Percentiles rank a stretch among this genome's conserved stretches.
Conservation (phyloP, 2,888 invertebrate genomes). For the Andrena bicolor region DNA sequence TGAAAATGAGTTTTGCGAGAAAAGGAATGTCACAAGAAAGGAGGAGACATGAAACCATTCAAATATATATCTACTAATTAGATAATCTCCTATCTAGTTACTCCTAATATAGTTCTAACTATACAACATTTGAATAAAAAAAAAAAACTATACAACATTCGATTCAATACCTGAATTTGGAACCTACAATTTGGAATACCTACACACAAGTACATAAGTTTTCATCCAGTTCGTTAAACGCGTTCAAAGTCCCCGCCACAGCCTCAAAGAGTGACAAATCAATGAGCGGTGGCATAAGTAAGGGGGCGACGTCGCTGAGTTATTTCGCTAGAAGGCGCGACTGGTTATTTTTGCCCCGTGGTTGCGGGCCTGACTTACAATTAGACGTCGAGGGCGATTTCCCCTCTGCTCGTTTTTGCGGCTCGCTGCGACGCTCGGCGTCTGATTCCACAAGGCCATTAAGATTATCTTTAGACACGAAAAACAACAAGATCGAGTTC, state of each 20-base stretch:
- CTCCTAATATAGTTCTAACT: too few species aligned
- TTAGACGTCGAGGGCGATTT: conserved; percentile 44
- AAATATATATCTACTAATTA: too few species aligned
- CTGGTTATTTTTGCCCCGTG: conserved; percentile 63
- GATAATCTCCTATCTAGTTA: too few species aligned
- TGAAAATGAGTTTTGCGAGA: too few species aligned
- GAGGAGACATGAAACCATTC: too few species aligned
- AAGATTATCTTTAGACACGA: conserved; percentile 73
- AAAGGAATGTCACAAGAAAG: too few species aligned
- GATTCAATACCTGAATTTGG: too few species aligned
- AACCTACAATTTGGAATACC: too few species aligned
- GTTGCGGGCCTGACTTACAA: conserved; percentile 29
- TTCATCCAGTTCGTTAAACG: not conserved
- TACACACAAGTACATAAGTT: not conserved
- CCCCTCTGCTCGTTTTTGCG: conserved; percentile 63
- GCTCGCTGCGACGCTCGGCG: conserved; percentile 53
- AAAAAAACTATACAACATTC: too few species aligned
- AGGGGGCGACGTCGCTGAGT: conserved; percentile 28
- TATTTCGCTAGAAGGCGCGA: conserved; percentile 36
- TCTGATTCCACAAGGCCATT: conserved; percentile 65
- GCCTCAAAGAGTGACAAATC: conserved; percentile 2
- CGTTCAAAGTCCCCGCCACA: not conserved
- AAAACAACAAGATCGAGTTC: conserved; percentile 55
- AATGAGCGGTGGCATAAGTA: conserved; percentile 9
- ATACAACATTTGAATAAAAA: too few species aligned